Base-by-base conservation (phyloP, 1,140 invertebrate species). In the Hermetia illucens region DNA sequence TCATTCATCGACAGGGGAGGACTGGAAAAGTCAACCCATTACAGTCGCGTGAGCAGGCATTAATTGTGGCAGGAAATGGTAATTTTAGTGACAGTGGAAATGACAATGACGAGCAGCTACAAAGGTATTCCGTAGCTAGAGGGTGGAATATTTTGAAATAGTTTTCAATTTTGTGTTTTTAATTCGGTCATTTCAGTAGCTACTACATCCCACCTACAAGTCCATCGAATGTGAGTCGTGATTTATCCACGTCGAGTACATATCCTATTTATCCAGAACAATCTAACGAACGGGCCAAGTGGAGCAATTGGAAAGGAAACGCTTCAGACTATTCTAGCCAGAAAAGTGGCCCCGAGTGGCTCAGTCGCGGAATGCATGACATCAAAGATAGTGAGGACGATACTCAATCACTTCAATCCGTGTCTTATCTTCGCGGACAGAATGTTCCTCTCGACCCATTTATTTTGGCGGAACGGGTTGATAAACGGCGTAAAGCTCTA, bases 361-460 rank as follows among this genome's bases (percentile, higher is more conserved):
- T 59, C 0, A 57, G 43, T 41, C 52, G 56, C 0, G 52, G 54
- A 5, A 33, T 53, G 19, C 51, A 56, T 29, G 55, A 58, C 21
- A 34, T 49, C 0, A 58, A 58, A 43, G 55, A 59, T 27, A 59
- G 55, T 42, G 56, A 57, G 42, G 56, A 59, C 16, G 56, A 59
- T 43, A 43, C 47, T 1, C 46, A 55, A 9, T 66, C 60, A 0
- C 51, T 65, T 41, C 58, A 56, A 4, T 64, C 52, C n/a, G 70
- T 71, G 24, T 69, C 63, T 17, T 74, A 69, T 47, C 50, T 78
- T 15, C 53, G 76, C 27, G 77, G 77, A 5, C 75, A 80, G 47
- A 79, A 78, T 51, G 66, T 71, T 6, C 73, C 71, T 2, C 46
- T 77, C 2, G 74, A 78, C 42, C 63, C 71, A 0, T 61, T 69